Base-by-base conservation (phyloP, 1,140 invertebrate genomes). In the Orius insidiosus region DNA sequence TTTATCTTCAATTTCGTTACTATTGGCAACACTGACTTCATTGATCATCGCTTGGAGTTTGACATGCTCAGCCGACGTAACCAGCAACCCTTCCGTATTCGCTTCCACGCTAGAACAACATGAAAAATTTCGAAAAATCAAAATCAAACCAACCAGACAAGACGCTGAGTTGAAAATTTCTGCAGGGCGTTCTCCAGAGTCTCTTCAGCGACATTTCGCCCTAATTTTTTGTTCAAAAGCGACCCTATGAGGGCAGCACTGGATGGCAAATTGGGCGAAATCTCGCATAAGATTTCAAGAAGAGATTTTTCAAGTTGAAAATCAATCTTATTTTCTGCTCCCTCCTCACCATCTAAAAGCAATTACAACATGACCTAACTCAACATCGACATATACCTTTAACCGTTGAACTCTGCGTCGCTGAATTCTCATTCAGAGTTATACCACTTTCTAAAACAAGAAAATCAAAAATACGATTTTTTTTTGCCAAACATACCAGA, bases 141-240 rank as follows among this genome's bases (percentile, higher is more conserved):
- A n/a, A n/a, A n/a, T n/a, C 2, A 44, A 14, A 11, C 15, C 40
- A 11, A 70, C 68, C 47, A 79, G 49, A 94, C 82, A 11, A 93
- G 65, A 54, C 86, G 81, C 61, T 92, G 88, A 33, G 79, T 75
- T 7, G 85, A 76, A 66, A 94, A 80, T 61, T 93, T 94, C 52
- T 85, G 75, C 0, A 94, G 59, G 40, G 93, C 69, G 64, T 82
- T 80, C 51, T 78, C 74, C 11, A 89, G 69, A 53, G 75, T 64
- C 31, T 69, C 60, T 55, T 78, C 70, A 19, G 68, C 66, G 8
- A 77, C 66, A 34, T 39, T 50, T 58, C 69, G 64, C 45, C 70
- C 69, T 9, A 80, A 58, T 50, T 66, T 63, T 54, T 71, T n/a
- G n/a, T 69, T 66, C 8, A 83, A 67, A 47, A 70, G 68, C 30